phyloP scores from a whole-genome alignment of 37 sponge, comb jelly and placozoan genomes.

The Haliclona indistincta region DNA sequence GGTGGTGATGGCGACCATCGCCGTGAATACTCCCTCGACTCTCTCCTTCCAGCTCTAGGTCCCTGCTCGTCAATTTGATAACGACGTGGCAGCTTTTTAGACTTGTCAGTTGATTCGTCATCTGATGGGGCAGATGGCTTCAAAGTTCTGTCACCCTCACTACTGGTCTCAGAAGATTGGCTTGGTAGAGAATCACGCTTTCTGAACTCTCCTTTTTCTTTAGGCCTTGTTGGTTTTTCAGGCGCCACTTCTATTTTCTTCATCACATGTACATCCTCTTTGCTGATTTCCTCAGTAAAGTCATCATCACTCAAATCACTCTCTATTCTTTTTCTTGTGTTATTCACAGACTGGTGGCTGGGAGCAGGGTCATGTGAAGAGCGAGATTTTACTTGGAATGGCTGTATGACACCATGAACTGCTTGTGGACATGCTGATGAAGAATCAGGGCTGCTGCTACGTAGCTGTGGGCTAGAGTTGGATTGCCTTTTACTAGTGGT shows the following conservation, averaged over 20 bases:
- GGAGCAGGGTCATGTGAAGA: too few species aligned
- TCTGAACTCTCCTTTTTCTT: not conserved
- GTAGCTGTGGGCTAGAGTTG: too few species aligned
- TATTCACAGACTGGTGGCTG: not conserved
- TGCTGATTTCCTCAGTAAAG: constrained; percentile 10
- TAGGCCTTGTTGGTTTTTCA: not conserved
- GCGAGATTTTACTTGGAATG: too few species aligned
- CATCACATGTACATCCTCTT: not conserved
- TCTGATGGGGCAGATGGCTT: too few species aligned
- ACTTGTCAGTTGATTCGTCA: not conserved
- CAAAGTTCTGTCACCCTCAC: not conserved
- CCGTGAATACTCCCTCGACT: not conserved
- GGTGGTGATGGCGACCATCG: constrained; percentile 16
- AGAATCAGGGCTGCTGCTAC: too few species aligned
- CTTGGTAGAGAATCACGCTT: not conserved
- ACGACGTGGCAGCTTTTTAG: constrained; percentile 25
- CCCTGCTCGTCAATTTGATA: constrained; percentile 36
- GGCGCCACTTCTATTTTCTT: not conserved
- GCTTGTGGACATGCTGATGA: too few species aligned
- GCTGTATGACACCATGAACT: too few species aligned
- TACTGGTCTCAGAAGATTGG: not conserved
- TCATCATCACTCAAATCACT: constrained; percentile 62
- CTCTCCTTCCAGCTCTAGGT: not conserved
- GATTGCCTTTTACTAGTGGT: too few species aligned
- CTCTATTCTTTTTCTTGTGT: constrained; percentile 4